phyloP scores from a whole-genome alignment of 2,113 vertebrate species.

The Diphyllodes magnificus region DNA sequence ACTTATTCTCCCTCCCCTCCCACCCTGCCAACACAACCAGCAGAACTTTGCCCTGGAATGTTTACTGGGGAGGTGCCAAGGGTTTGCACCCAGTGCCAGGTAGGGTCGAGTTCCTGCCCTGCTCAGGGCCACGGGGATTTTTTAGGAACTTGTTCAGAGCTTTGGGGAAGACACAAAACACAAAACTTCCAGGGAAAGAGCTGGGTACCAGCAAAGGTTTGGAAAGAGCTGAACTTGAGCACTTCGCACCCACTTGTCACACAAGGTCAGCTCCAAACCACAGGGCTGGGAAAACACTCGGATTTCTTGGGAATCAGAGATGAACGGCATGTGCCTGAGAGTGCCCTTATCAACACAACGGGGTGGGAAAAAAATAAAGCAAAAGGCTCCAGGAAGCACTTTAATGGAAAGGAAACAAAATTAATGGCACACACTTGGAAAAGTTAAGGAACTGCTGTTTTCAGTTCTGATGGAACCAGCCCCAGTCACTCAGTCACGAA shows the following conservation, averaged over 20 bases:
- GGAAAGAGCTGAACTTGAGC: neutral
- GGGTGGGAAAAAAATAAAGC: neutral
- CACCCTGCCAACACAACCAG: neutral
- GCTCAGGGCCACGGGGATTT: neutral
- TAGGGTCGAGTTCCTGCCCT: neutral
- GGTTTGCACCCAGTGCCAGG: neutral
- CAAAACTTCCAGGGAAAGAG: neutral
- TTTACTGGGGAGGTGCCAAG: neutral
- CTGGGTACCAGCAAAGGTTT: neutral
- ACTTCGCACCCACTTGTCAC: neutral
- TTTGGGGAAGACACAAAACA: neutral
- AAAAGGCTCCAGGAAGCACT: neutral
- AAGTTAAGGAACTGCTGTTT: neutral
- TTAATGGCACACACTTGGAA: neutral
- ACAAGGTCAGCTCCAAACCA: neutral
- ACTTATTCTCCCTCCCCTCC: neutral
- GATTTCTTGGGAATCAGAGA: neutral
- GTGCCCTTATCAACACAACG: neutral
- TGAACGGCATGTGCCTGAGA: neutral
- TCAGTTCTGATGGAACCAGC: neutral
- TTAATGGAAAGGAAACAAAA: neutral
- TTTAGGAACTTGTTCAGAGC: neutral
- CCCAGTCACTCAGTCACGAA: neutral
- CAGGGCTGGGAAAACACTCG: neutral
- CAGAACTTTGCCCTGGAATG: conserved; percentile 36